Evolutionary conservation across 1,140 invertebrate species (phyloP).

Genomic region (Nephotettix cincticeps): DNA sequence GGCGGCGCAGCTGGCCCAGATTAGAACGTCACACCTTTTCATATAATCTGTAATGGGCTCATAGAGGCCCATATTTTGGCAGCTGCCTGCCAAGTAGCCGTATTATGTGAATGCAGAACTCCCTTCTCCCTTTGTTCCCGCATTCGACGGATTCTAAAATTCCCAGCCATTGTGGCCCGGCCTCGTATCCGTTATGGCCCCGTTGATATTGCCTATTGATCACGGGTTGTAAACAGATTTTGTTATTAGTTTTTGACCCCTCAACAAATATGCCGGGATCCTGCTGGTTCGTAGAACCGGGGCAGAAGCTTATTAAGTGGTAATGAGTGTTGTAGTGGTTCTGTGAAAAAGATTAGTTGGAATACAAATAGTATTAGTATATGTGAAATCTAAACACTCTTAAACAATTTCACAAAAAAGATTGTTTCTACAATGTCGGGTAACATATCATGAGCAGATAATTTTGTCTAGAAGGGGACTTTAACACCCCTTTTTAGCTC

Average conservation of each 20-base stretch:
- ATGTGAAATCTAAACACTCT: too few species aligned
- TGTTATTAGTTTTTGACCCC: conserved; percentile 10
- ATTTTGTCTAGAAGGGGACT: too few species aligned
- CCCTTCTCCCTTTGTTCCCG: not conserved
- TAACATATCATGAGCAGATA: too few species aligned
- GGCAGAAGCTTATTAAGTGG: too few species aligned
- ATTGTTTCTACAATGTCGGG: too few species aligned
- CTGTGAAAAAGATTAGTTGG: too few species aligned
- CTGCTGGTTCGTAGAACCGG: too few species aligned
- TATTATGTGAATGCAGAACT: conserved; percentile 3
- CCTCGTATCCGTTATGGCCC: too few species aligned
- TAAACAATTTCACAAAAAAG: too few species aligned
- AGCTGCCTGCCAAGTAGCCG: conserved; percentile 4
- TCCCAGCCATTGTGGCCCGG: not conserved
- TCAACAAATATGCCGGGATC: not conserved
- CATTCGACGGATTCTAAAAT: conserved; percentile 9
- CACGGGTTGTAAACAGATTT: not conserved
- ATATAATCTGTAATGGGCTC: conserved; percentile 19
- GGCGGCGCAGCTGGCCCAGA: not conserved
- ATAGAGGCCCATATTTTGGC: conserved; percentile 16
- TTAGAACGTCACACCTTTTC: conserved; percentile 22
- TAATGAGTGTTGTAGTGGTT: too few species aligned
- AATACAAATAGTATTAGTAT: too few species aligned
- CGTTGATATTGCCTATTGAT: not conserved
- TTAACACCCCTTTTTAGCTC: too few species aligned